Percentiles rank a stretch among this genome's conserved stretches.
These are phyloP conservation scores for Spodoptera exigua DNA, from an alignment of 2,888 invertebrate genomes.

Conservation along the genomic window DNA sequence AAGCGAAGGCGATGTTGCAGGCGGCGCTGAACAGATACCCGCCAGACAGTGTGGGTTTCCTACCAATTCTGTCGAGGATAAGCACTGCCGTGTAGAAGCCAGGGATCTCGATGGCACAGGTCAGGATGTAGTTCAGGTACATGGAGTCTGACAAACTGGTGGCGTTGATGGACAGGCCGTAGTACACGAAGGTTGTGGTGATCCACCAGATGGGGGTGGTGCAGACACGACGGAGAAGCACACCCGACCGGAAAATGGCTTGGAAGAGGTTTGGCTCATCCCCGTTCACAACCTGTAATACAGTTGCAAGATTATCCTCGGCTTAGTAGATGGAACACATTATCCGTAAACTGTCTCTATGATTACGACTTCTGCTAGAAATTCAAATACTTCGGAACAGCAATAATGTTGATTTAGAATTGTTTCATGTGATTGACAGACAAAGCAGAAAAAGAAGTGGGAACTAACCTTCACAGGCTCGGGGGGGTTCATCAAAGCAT, in stretches of 20 bases:
- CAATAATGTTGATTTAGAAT: too few species aligned
- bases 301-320: too few species aligned
- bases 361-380: too few species aligned
- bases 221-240: slow-evolving; percentile 88
- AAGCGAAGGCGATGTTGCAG: slow-evolving; percentile 79
- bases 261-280: slow-evolving; percentile 61
- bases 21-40: slow-evolving; percentile 90
- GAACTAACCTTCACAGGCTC: slow-evolving; percentile 37
- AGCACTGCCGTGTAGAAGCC: slow-evolving; percentile 90
- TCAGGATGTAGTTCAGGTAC: slow-evolving; percentile 92
- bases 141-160: slow-evolving; percentile 92
- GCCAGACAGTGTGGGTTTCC: slow-evolving; percentile 89
- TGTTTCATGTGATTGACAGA: too few species aligned
- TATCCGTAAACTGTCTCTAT: too few species aligned
- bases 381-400: too few species aligned
- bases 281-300: slow-evolving; percentile 31
- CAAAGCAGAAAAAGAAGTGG: too few species aligned
- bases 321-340: too few species aligned
- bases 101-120: slow-evolving; percentile 92
- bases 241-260: slow-evolving; percentile 83
- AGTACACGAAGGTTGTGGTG: slow-evolving; percentile 93
- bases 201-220: slow-evolving; percentile 94
- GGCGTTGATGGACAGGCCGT: slow-evolving; percentile 93
- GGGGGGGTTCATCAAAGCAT: slow-evolving; percentile 80
- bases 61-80: slow-evolving; percentile 90